Evolutionary conservation across 2,113 vertebrate genomes (phyloP), one percentile per base, ranked within the genome.

Genomic region (Mixornis gularis): DNA sequence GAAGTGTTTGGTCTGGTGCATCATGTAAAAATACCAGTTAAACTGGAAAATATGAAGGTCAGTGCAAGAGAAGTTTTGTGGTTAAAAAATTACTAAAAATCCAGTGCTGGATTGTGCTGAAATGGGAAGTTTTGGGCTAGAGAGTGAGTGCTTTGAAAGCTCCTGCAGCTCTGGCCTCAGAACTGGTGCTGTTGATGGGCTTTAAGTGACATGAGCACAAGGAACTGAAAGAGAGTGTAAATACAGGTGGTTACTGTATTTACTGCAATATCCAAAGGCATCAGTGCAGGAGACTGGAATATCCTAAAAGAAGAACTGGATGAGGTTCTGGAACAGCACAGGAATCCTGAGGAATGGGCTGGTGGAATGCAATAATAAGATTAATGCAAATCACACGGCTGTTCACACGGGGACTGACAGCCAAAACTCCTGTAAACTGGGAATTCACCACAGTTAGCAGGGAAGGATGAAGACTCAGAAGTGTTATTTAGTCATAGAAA

Each of bases 291-390:
- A 62, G 43, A 38, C 46, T 32, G 65, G 40, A 14, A 40, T 17
- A 43, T 24, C 62, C 36, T 34, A 13, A 38, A 25, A 20, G 81
- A 79, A 91, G 93, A 66, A 13, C 11, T 8, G 22, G 91, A 36
- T 62, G 72, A 89, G 74, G 81, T 36, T 71, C 78, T 87, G 78
- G 85, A 81, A 53, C 43, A 78, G 52, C 80, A 22, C 63, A 58
- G 80, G 60, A 58, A 24, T 74, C 55, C 76, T 6, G 14, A 88
- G 72, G 59, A 93, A 76, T 5, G 46, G 88, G 26, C 79, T 64
- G 38, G 16, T 58, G 90, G 92, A 94, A 90, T 63, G 91, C 60
- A 72, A 20, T 80, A 86, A 90, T 77, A 17, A 88, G 91, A 93
- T 78, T 77, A 94, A 70, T 63, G 80, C 79, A 78, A 62, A 93